Base-by-base conservation (phyloP, 2,888 invertebrate species). In the Steinernema scapterisci region DNA sequence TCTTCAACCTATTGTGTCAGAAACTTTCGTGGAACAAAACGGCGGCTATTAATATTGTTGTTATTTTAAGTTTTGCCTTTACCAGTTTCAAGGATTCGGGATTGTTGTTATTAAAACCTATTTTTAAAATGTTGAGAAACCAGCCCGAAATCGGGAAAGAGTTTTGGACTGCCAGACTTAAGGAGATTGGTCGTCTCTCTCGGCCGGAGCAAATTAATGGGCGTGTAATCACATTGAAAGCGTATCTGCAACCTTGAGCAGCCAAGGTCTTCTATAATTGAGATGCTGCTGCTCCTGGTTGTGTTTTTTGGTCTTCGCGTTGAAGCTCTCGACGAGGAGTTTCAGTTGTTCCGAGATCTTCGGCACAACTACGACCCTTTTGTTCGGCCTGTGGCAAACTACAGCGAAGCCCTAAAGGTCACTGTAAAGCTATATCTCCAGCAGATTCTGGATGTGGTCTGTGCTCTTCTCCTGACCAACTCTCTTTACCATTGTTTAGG, bases 361-460 rank as follows among this genome's bases (percentile, higher is more conserved):
- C 73, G 76, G 13, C 80, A 82, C 73, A 83, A 82, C 63, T 83
- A 83, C 63, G 83, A 83, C 72, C 80, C 83, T 1, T 82, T 81
- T 38, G 83, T 82, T 74, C 73, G 83, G 48, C 83, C 83, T 5
- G 83, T 83, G 0, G 80, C 80, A 1, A 83, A 83, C 74, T 79
- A 81, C 27, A 82, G 79, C 16, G 81, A 82, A 51, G 81, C 83
- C 11, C 75, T 83, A 0, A 77, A 81, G 9, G 83, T 83, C 1
- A 82, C 81, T 19, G 79, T 83, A 11, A 82, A 82, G 75, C 78
- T 83, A 1, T 82, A 82, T 74, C 72, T 83, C 23, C 83, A 83
- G 72, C 83, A 83, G 74, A 83, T 83, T 73, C 46, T 83, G 13
- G 83, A 83, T 54, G 83, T 83, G 74, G 83, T 83, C 6, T 45